Evolutionary conservation across 2,888 invertebrate species (phyloP).

Genomic region (Drosophila tanythrix): DNA sequence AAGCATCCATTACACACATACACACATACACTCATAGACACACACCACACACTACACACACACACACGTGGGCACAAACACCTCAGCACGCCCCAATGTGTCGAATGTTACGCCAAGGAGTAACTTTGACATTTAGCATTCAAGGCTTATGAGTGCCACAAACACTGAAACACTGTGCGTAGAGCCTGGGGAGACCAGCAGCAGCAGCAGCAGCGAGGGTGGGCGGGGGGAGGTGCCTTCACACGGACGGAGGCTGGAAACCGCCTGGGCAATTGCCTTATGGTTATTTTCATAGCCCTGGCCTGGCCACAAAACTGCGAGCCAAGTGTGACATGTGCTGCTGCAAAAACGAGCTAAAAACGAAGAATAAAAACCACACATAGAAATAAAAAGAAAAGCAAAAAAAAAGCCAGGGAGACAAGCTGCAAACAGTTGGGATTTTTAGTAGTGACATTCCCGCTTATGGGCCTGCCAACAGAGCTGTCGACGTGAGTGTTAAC

Average conservation of each 20-base stretch:
- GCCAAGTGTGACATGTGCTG: constrained; percentile 69
- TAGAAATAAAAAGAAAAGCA: constrained; percentile 18
- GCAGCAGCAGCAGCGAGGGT: constrained; percentile 2
- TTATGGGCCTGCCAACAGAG: constrained; percentile 46
- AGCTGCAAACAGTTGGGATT: constrained; percentile 63
- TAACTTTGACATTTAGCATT: constrained; percentile 81
- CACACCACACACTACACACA: constrained; percentile 1
- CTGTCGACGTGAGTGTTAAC: constrained; percentile 43
- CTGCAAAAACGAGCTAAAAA: constrained; percentile 51
- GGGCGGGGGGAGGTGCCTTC: constrained; percentile 14
- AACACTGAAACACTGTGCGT: constrained; percentile 32
- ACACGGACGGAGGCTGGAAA: constrained; percentile 50
- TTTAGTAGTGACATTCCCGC: constrained; percentile 49
- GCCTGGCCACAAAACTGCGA: constrained; percentile 79
- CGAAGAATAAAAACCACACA: constrained; percentile 17
- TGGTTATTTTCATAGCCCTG: constrained; percentile 81
- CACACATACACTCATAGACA: constrained; percentile 6
- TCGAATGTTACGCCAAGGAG: constrained; percentile 82
- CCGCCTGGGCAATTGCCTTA: constrained; percentile 80
- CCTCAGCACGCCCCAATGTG: constrained; percentile 76
- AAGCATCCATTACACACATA: constrained; percentile 47
- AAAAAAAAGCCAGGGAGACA: constrained; percentile 34
- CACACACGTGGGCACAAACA: constrained; percentile 48
- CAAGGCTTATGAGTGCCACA: constrained; percentile 78
- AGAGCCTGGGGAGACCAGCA: constrained; percentile 34